phyloP scores from a whole-genome alignment of 1,140 invertebrate genomes.

The Apocrypta bakeri region DNA sequence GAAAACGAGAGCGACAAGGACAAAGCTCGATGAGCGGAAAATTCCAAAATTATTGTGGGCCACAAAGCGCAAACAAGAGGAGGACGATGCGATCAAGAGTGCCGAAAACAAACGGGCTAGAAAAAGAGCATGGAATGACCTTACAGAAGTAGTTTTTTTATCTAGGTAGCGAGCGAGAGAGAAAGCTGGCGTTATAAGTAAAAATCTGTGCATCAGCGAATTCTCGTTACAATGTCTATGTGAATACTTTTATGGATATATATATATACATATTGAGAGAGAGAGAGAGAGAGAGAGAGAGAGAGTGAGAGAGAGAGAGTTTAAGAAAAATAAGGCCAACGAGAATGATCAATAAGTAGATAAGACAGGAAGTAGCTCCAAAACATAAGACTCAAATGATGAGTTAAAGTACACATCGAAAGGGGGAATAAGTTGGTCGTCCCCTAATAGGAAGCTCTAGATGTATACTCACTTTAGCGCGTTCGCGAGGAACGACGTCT shows the following conservation, averaged over 20 bases:
- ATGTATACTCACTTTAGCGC: slow-evolving; percentile 63
- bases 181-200: background rate
- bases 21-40: slow-evolving; percentile 36
- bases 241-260: background rate
- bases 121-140: background rate
- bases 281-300: background rate
- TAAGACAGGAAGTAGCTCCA: background rate
- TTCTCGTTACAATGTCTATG: background rate
- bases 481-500: slow-evolving; percentile 59
- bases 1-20: slow-evolving; percentile 14
- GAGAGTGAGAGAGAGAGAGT: background rate
- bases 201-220: background rate
- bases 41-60: slow-evolving; percentile 37
- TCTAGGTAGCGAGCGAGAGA: background rate
- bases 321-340: background rate
- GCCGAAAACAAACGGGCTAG: slow-evolving; percentile 7
- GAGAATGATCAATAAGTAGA: background rate
- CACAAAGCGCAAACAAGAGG: slow-evolving; percentile 8
- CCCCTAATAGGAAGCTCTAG: background rate
- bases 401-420: too few species aligned
- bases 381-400: too few species aligned
- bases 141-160: slow-evolving; percentile 3
- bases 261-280: background rate
- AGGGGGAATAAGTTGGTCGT: background rate
- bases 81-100: background rate